Conservation (phyloP, 92 coral and sea anemone genomes). For the Isaurus tuberculatus region DNA sequence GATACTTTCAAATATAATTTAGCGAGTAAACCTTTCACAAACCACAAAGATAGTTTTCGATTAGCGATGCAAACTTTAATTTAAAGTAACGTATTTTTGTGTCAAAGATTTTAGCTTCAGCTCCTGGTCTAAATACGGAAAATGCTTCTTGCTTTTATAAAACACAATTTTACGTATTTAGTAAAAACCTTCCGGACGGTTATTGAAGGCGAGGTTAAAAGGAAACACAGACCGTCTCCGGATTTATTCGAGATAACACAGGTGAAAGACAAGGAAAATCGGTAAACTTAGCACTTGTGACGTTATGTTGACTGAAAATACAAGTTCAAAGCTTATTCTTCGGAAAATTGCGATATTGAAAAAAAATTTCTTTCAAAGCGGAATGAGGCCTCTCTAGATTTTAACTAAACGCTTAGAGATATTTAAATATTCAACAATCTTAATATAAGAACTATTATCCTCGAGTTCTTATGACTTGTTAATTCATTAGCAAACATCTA, state of each 20-base stretch:
- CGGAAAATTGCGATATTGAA: too few relatives aligned
- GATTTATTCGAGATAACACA: conserved; percentile 47
- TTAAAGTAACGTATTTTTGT: conserved; percentile 12
- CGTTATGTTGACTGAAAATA: conserved; percentile 4
- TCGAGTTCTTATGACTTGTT: conserved; percentile 74
- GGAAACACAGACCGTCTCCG: conserved; percentile 37
- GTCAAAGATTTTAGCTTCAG: conserved; percentile 36
- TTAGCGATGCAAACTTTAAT: conserved; percentile 58
- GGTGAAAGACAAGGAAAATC: conserved; percentile 41
- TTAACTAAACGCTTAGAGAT: conserved; percentile 14
- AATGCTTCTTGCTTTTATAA: background rate
- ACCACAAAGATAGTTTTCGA: conserved; percentile 76
- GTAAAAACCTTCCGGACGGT: conserved; percentile 60
- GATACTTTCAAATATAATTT: conserved; percentile 73
- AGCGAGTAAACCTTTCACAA: conserved; percentile 70
- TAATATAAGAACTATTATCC: conserved; percentile 63
- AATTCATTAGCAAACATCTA: conserved; percentile 73
- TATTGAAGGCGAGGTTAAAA: conserved; percentile 45
- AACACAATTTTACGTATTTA: background rate
- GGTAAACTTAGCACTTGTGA: conserved; percentile 29
- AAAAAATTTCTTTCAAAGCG: conserved; percentile 4
- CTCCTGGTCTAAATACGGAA: conserved; percentile 6
- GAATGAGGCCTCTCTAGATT: background rate
- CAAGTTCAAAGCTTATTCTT: background rate
- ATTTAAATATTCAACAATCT: conserved; percentile 69